Base-by-base conservation (phyloP, 35 echinoderm and acorn worm species). In the Patiria miniata region DNA sequence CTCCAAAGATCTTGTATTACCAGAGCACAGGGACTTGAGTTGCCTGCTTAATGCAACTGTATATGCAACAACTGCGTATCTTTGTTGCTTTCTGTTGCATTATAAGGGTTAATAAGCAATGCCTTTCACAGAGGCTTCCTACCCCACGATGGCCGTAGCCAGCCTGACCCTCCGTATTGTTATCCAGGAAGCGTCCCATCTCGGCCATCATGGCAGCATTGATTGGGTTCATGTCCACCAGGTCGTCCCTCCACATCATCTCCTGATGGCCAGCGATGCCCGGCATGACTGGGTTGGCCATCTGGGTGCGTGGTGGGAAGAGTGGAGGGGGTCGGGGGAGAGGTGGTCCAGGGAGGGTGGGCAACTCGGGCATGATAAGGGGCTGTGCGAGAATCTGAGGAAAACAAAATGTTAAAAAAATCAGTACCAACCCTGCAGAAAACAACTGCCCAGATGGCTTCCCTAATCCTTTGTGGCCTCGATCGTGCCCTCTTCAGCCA, bases 131-230 rank as follows among this genome's bases (percentile, higher is more conserved):
- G 33, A 21, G 38, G 29, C 17, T 26, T n/a, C 12, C 37, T 39
- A 37, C 36, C 50, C 8, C 78, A 8, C 6, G 38, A 50, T 39
- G 12, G 78, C 39, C 39, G 37, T 36, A 21, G 77, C 37, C 40
- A 8, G 26, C 7, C 15, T 36, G 81, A 51, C 23, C 30, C 81
- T 39, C 81, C 58, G 36, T 83, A 30, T 59, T 73, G 51, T 55
- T 39, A 33, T 37, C 33, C 36, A 58, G 52, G 33, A 83, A 83
- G 8, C 81, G 52, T 37, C 51, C 81, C 33, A 83, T 83, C 38
- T 83, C 65, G 1, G 34, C 26, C 65, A 73, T 73, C 65, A 73
- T 73, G 65, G 65, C 19, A 73, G 65, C 65, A 15, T 73, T 73
- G 65, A 73, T 23, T 4, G 65, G 65, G 34, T 73, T 73, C 8